Percentiles rank a stretch among this genome's conserved stretches.
Conservation (phyloP, 2,797 vertebrate species). For the Melanotaenia parkinsoni region DNA sequence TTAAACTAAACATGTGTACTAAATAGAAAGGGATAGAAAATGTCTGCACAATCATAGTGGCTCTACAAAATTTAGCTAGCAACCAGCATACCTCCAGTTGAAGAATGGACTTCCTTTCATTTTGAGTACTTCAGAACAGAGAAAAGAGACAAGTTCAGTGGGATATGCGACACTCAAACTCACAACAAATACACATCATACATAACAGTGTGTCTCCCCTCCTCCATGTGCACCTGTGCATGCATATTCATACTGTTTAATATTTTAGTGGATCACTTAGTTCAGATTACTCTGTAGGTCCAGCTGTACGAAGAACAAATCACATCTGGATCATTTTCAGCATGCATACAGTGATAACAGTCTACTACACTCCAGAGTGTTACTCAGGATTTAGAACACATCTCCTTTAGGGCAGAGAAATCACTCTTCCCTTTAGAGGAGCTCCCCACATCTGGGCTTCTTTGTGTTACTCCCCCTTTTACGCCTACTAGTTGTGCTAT, state of each 20-base stretch:
- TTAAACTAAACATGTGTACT: slow-evolving; percentile 46
- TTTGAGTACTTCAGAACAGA: slow-evolving; percentile 83
- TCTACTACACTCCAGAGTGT: slow-evolving; percentile 17
- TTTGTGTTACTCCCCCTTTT: slow-evolving; percentile 58
- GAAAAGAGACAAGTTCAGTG: slow-evolving; percentile 76
- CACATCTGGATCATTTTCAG: slow-evolving; percentile 60
- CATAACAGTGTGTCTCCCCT: slow-evolving; percentile 5
- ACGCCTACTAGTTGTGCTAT: slow-evolving; percentile 51
- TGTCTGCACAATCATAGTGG: slow-evolving; percentile 60
- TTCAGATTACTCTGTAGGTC: slow-evolving; percentile 53
- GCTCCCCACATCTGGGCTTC: slow-evolving; percentile 49
- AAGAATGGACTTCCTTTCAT: slow-evolving; percentile 82
- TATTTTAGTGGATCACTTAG: slow-evolving; percentile 48
- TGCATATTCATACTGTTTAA: slow-evolving; percentile 64
- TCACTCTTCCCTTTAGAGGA: slow-evolving; percentile 63
- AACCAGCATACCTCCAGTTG: slow-evolving; percentile 83
- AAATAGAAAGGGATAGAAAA: slow-evolving; percentile 53
- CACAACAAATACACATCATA: slow-evolving; percentile 41
- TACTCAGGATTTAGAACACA: slow-evolving; percentile 27
- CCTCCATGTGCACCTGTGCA: slow-evolving; percentile 31
- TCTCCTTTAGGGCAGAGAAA: slow-evolving; percentile 33
- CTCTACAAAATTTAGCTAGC: slow-evolving; percentile 71
- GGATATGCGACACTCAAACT: slow-evolving; percentile 49
- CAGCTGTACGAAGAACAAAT: slow-evolving; percentile 67
- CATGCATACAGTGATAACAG: slow-evolving; percentile 7